Percentiles rank a stretch among this genome's conserved stretches.
Evolutionary conservation across 2,888 invertebrate species (phyloP).

Genomic region (Aspidapion aeneum): DNA sequence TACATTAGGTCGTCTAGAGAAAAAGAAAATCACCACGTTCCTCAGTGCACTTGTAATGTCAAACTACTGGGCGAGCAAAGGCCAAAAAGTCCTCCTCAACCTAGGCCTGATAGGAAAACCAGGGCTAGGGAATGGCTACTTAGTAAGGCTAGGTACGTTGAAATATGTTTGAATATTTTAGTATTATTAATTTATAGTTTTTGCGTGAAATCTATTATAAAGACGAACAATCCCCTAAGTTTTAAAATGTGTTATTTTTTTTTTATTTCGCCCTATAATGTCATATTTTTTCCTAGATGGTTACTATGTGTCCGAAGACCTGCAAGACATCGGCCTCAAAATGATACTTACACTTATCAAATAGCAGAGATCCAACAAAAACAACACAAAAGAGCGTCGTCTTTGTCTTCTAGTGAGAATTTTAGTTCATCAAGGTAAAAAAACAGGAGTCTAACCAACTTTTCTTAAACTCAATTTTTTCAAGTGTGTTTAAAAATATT

Average conservation of each 20-base stretch:
- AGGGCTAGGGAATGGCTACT: conserved; percentile 46
- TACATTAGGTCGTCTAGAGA: conserved; percentile 60
- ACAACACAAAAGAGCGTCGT: conserved; percentile 73
- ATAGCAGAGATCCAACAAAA: conserved; percentile 74
- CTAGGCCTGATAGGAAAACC: conserved; percentile 38
- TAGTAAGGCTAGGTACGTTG: conserved; percentile 42
- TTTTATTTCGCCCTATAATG: no score
- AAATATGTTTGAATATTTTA: no score
- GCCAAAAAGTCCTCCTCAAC: conserved; percentile 25
- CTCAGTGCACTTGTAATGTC: conserved; percentile 58
- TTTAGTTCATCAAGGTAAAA: conserved; percentile 69
- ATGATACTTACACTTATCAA: conserved; percentile 70
- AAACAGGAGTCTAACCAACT: background rate
- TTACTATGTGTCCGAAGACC: conserved; percentile 47
- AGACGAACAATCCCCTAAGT: no score
- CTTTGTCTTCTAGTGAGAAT: conserved; percentile 85
- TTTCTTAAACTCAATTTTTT: no score
- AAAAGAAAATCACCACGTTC: conserved; percentile 56
- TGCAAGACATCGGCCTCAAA: conserved; percentile 48
- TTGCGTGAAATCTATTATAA: no score
- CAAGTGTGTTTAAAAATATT: no score
- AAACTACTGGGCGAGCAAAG: conserved; percentile 54
- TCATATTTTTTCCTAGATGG: conserved; percentile 42
- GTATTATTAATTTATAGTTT: no score
- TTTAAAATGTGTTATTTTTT: no score